Conservation (phyloP, 2,113 vertebrate genomes). For the Euleptes europaea region DNA sequence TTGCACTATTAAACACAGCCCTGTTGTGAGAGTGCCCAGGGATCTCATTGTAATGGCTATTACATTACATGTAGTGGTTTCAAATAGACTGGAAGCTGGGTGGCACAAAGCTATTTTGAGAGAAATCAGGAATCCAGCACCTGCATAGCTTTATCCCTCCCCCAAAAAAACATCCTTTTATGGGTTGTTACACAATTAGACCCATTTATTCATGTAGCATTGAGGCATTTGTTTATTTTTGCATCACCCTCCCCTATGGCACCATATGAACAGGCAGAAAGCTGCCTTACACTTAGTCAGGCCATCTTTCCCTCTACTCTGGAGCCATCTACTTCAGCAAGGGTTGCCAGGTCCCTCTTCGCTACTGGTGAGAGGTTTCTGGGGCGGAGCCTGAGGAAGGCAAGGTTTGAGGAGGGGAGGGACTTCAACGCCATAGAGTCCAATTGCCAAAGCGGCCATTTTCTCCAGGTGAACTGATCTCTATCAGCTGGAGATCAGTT, state of each 20-base stretch:
- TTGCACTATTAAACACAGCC: conserved; percentile 49
- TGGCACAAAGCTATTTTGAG: neutral
- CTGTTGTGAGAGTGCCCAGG: conserved; percentile 39
- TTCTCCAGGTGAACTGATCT: too few species aligned
- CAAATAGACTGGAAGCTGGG: neutral
- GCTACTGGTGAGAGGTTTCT: too few species aligned
- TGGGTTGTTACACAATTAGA: neutral
- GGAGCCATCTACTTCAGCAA: too few species aligned
- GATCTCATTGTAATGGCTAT: conserved; percentile 45
- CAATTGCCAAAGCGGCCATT: too few species aligned
- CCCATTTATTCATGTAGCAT: fast-evolving
- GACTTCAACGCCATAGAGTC: too few species aligned
- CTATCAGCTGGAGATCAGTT: too few species aligned
- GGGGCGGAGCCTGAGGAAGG: too few species aligned
- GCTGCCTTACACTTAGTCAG: neutral
- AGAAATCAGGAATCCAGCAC: neutral
- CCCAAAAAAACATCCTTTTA: fast-evolving
- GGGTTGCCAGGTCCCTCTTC: too few species aligned
- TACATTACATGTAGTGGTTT: conserved; percentile 5
- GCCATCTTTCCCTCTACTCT: neutral
- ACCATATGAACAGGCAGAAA: too few species aligned
- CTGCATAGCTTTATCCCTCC: neutral
- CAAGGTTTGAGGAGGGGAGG: too few species aligned
- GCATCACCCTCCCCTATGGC: fast-evolving
- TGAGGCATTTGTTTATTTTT: neutral